A percentile compares a stretch with the other conserved stretches of the same genome.
These are phyloP conservation scores for Acanthosoma haemorrhoidale DNA, from an alignment of 2,888 invertebrate species.

Conservation along the genomic window DNA sequence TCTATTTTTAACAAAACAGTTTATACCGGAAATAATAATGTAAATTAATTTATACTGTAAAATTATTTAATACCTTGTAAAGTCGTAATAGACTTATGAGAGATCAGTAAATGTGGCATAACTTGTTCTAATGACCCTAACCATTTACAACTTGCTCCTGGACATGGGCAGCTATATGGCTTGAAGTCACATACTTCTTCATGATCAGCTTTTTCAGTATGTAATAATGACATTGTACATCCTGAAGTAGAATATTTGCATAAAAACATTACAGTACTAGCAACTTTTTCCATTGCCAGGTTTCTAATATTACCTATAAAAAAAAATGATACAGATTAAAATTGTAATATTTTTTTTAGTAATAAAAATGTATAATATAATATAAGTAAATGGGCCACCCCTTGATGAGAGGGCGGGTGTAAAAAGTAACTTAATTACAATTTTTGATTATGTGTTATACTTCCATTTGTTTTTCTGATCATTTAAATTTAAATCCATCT, in stretches of 20 bases:
- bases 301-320: conserved; percentile 85
- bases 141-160: conserved; percentile 99
- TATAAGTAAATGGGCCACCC: no score
- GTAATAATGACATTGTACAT: conserved; percentile 83
- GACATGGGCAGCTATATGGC: conserved; percentile 98
- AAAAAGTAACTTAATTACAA: no score
- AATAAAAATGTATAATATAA: no score
- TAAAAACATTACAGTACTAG: conserved; percentile 96
- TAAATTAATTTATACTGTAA: no score
- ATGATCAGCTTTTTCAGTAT: conserved; percentile 97
- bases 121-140: conserved; percentile 96
- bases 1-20: no score
- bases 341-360: not conserved
- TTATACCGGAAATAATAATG: no score
- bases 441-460: no score
- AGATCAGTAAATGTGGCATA: conserved; percentile 96
- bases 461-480: no score
- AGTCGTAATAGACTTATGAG: conserved; percentile 97
- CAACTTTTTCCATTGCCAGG: conserved; percentile 99
- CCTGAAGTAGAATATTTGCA: conserved; percentile 97
- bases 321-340: not conserved
- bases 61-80: conserved; percentile 82
- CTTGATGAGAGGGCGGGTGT: no score
- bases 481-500: no score
- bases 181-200: conserved; percentile 98